Percentiles rank a stretch among this genome's conserved stretches.
These are phyloP conservation scores for Podiceps cristatus DNA, from an alignment of 2,113 vertebrate species.

Conservation along the genomic window DNA sequence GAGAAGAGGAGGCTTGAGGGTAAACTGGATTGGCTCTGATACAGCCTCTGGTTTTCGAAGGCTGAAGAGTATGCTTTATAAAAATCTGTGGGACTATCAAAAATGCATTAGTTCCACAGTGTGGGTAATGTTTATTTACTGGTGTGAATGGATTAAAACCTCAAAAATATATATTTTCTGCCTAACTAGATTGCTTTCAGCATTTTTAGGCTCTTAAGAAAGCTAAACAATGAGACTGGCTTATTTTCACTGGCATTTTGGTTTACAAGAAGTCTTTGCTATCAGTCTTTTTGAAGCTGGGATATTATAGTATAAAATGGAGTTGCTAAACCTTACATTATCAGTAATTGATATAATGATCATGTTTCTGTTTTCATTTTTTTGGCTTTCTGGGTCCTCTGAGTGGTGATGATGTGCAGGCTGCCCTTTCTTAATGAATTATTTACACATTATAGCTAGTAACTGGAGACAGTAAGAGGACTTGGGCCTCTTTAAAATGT, in stretches of 20 bases:
- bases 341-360: conserved; percentile 24
- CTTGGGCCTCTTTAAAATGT: not conserved
- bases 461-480: not conserved
- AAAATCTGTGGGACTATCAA: not conserved
- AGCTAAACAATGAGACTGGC: not conserved
- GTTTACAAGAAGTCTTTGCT: not conserved
- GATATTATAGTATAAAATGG: not conserved
- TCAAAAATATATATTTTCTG: not conserved
- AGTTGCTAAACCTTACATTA: not conserved
- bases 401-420: not conserved
- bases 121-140: not conserved
- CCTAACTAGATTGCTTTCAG: not conserved
- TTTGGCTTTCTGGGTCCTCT: not conserved
- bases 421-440: conserved; percentile 23
- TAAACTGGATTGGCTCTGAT: not conserved
- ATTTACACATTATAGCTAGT: not conserved
- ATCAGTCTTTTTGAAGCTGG: not conserved
- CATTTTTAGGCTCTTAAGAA: not conserved
- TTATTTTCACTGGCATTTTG: conserved; percentile 1
- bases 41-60: not conserved
- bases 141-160: not conserved
- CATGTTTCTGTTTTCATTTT: conserved; percentile 7
- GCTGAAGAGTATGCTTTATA: not conserved
- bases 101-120: not conserved
- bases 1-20: not conserved